A percentile compares a stretch with the other conserved stretches of the same genome.
These are phyloP conservation scores for Lobophora halterata DNA, from an alignment of 2,888 invertebrate species.

Conservation along the genomic window DNA sequence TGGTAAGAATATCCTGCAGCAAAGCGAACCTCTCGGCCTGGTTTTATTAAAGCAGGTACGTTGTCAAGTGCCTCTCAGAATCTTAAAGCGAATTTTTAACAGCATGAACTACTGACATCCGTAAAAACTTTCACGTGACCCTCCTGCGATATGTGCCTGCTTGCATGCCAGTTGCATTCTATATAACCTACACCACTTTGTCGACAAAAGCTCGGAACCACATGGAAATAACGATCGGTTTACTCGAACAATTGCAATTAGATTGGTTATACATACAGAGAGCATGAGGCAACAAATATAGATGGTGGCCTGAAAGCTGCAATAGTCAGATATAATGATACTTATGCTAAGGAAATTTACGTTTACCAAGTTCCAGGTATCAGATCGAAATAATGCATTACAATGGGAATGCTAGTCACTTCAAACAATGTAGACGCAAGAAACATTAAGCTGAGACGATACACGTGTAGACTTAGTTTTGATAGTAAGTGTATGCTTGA, in stretches of 20 bases:
- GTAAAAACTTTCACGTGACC: constrained; percentile 52
- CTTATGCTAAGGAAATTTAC: constrained; percentile 2
- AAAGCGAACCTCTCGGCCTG: constrained; percentile 46
- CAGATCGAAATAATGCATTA: constrained; percentile 13
- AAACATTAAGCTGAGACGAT: constrained; percentile 3
- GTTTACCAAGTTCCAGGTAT: constrained; percentile 14
- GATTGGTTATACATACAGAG: too few species aligned
- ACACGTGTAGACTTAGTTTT: constrained; percentile 27
- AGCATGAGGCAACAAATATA: constrained; percentile 2
- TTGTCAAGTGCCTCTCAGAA: constrained; percentile 31
- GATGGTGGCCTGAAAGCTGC: background rate
- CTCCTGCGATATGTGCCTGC: constrained; percentile 23
- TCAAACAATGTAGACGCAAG: constrained; percentile 9
- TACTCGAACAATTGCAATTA: background rate
- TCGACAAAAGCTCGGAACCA: constrained; percentile 18
- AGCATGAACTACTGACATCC: constrained; percentile 41
- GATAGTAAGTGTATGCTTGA: constrained; percentile 36
- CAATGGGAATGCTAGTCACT: constrained; percentile 5
- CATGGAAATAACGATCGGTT: constrained; percentile 14
- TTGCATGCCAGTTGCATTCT: constrained; percentile 27
- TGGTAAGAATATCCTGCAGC: constrained; percentile 8
- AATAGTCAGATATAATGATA: background rate
- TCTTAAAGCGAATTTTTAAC: constrained; percentile 54
- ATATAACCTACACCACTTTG: constrained; percentile 25
- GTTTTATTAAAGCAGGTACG: constrained; percentile 54